Base-by-base conservation (phyloP, 2,888 invertebrate species). In the Pherbina coryleti region DNA sequence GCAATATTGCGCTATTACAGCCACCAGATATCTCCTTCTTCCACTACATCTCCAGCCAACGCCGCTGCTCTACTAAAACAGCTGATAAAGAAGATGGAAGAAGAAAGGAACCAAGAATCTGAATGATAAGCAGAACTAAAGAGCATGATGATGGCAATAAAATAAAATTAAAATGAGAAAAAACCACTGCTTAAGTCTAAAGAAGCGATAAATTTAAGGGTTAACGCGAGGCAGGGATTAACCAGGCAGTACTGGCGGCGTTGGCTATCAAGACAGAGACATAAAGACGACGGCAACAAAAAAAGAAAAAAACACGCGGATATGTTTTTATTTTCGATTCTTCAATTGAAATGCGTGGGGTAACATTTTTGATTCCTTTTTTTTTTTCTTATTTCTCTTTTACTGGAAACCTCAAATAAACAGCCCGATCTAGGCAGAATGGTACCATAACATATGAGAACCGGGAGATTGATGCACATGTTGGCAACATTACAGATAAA, bases 191-290 rank as follows among this genome's bases (percentile, higher is more conserved):
- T 25, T n/a, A 71, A 11, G 34, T 25, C 5, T 55, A 28, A n/a
- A n/a, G 19, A 31, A 19, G 17, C 44, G 17, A 67, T 67, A 44
- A 67, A 44, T 67, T 67, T 34, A 71, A 71, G 55, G 71, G 71
- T 55, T 71, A 71, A 25, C n/a, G 19, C 64, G 34, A 37, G 34
- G 31, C n/a, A 71, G 31, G 71, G 51, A n/a, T 55, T 19, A 28
- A 31, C 28, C 17, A 71, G 69, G 5, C 44, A 44, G 28, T 11
- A 44, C 2, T 44, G 44, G 14, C 44, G 44, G 31, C 31, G n/a
- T n/a, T 31, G 31, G 14, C 44, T 44, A 11, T 44, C 19, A 49
- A 44, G 11, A 67, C 37, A 22, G 44, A 67, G 67, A 67, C 67
- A 67, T 11, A 34, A 17, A 37, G 22, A 22, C 22, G 37, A 67